Conservation (phyloP, 2,888 invertebrate species). For the Drosophila setosimentum region DNA sequence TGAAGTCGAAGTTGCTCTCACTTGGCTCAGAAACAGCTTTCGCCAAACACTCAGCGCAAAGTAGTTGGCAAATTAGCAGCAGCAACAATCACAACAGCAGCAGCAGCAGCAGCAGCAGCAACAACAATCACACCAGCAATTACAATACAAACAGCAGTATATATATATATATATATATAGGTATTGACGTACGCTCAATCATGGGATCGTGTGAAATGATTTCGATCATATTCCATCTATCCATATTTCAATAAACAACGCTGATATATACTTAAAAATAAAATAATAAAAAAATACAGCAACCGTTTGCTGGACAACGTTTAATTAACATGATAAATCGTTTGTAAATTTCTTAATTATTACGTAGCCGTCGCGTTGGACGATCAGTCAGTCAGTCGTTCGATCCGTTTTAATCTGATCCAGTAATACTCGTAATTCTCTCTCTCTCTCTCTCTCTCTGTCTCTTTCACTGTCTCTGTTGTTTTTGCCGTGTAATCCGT, state of each 20-base stretch:
- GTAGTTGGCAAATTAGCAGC: slow-evolving; percentile 80
- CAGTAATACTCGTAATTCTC: slow-evolving; percentile 12
- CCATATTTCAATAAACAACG: slow-evolving; percentile 59
- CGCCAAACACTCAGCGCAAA: slow-evolving; percentile 57
- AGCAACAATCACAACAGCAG: slow-evolving; percentile 37
- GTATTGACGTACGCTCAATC: slow-evolving; percentile 56
- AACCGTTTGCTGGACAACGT: slow-evolving; percentile 59
- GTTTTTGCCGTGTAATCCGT: background rate
- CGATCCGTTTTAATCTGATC: background rate
- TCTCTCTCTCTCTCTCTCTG: slow-evolving; percentile 3
- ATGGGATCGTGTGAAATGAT: slow-evolving; percentile 77
- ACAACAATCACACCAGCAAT: slow-evolving; percentile 49
- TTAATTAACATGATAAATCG: slow-evolving; percentile 80
- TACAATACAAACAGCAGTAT: slow-evolving; percentile 35
- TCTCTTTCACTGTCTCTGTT: slow-evolving; percentile 1
- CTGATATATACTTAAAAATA: background rate
- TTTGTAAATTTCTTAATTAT: slow-evolving; percentile 82
- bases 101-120: slow-evolving; percentile 25
- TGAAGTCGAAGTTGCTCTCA: slow-evolving; percentile 54
- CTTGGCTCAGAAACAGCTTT: slow-evolving; percentile 64
- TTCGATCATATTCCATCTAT: slow-evolving; percentile 76
- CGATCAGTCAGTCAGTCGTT: slow-evolving; percentile 36
- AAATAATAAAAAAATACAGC: slow-evolving; percentile 12
- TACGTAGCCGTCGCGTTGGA: slow-evolving; percentile 63
- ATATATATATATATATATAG: slow-evolving; percentile 22